Percentiles rank a stretch among this genome's conserved stretches.
Evolutionary conservation across 2,113 vertebrate genomes (phyloP).

Genomic region (Spea bombifrons): DNA sequence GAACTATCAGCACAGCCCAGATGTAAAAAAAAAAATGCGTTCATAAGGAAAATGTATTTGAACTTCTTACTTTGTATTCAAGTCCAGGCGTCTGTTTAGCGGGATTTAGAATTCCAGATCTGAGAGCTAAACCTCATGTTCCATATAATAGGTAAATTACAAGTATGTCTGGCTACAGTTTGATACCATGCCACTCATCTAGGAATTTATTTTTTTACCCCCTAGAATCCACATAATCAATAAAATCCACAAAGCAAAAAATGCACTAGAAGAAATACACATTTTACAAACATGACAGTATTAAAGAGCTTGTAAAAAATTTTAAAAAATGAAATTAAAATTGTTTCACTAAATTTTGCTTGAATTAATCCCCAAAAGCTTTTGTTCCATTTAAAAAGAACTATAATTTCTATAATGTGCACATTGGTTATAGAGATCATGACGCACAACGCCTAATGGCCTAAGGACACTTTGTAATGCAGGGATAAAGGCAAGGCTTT

Average conservation of each 20-base stretch:
- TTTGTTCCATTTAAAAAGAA: too few species aligned
- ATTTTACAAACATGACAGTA: not conserved
- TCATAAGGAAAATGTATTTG: too few species aligned
- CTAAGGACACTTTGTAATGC: too few species aligned
- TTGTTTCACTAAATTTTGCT: too few species aligned
- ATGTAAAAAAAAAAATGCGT: not conserved
- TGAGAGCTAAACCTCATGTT: not conserved
- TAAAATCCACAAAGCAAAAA: not conserved
- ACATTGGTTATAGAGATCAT: too few species aligned
- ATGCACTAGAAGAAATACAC: not conserved
- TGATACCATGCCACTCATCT: not conserved
- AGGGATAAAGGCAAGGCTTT: too few species aligned
- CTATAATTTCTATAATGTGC: too few species aligned
- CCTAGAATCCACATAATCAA: not conserved
- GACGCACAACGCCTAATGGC: too few species aligned
- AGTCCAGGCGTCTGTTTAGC: not conserved
- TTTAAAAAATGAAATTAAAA: too few species aligned
- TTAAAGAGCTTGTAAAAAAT: too few species aligned
- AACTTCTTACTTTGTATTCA: not conserved
- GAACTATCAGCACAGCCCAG: conserved; percentile 40
- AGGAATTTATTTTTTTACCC: not conserved
- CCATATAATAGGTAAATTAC: not conserved
- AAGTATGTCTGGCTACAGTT: not conserved
- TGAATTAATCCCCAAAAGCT: too few species aligned
- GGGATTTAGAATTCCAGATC: not conserved